Conservation (phyloP, 2,113 vertebrate species). For the Hippocampus comes region DNA sequence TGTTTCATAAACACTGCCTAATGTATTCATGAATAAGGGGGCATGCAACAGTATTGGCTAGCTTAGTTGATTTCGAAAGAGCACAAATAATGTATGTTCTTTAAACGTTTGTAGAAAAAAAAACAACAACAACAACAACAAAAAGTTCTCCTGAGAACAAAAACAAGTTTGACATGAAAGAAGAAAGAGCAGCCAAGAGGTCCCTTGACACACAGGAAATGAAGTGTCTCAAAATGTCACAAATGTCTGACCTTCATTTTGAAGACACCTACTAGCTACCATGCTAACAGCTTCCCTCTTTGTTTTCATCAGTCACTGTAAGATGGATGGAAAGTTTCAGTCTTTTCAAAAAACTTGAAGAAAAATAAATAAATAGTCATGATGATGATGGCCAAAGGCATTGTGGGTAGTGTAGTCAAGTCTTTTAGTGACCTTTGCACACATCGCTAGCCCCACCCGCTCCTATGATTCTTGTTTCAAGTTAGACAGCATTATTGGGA, state of each 20-base stretch:
- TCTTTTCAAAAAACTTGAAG: not conserved
- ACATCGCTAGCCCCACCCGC: not conserved
- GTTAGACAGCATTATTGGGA: not conserved
- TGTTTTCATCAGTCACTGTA: not conserved
- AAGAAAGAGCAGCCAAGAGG: not conserved
- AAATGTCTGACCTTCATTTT: not conserved
- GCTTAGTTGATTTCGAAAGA: conserved; percentile 53
- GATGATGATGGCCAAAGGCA: not conserved
- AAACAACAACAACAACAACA: not conserved
- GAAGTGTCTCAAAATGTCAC: not conserved
- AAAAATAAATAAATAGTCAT: not conserved
- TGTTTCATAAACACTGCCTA: not conserved
- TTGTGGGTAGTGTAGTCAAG: conserved; percentile 5
- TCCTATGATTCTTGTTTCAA: conserved; percentile 2
- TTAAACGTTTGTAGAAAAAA: not conserved
- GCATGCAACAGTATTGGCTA: conserved; percentile 8
- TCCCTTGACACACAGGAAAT: not conserved
- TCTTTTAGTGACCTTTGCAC: not conserved
- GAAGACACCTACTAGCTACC: not conserved
- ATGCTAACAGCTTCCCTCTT: not conserved
- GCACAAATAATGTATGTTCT: conserved; percentile 40
- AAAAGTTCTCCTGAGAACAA: not conserved
- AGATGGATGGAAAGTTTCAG: not conserved
- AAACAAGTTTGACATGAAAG: not conserved
- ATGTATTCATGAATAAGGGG: not conserved